Percentiles rank a stretch among this genome's conserved stretches.
phyloP scores from a whole-genome alignment of 2,113 vertebrate genomes.

The Coryphaenoides rupestris region DNA sequence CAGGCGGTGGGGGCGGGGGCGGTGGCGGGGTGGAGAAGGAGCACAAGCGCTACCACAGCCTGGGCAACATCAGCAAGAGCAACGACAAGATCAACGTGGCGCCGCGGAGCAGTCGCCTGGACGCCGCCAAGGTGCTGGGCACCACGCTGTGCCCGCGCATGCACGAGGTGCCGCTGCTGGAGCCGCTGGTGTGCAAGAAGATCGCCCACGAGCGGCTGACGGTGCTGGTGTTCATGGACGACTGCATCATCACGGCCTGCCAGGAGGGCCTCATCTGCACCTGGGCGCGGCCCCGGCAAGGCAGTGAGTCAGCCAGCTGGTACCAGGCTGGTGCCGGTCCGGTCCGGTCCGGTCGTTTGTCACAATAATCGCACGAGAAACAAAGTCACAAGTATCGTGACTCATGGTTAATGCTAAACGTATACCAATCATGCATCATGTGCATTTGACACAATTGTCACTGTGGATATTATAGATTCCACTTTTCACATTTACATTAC shows the following conservation, averaged over 20 bases:
- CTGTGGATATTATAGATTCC: no score
- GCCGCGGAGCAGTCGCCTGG: slow-evolving; percentile 73
- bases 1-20: slow-evolving; percentile 37
- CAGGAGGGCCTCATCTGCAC: slow-evolving; percentile 91
- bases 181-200: slow-evolving; percentile 92
- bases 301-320: slow-evolving; percentile 70
- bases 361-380: no score
- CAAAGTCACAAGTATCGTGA: not conserved
- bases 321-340: no score
- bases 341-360: no score
- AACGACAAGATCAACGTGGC: slow-evolving; percentile 79
- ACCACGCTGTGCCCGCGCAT: slow-evolving; percentile 88
- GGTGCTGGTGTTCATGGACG: slow-evolving; percentile 89
- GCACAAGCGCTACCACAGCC: slow-evolving; percentile 87
- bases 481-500: no score
- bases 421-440: no score
- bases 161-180: slow-evolving; percentile 87
- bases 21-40: slow-evolving; percentile 70
- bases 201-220: slow-evolving; percentile 88
- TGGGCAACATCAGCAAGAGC: slow-evolving; percentile 86
- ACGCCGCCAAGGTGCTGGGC: slow-evolving; percentile 83
- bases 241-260: slow-evolving; percentile 91
- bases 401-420: no score
- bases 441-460: no score
- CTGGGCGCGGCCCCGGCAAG: slow-evolving; percentile 87